These are phyloP conservation scores for Motacilla tschutschensis DNA, from an alignment of 2,113 vertebrate species.

Conservation along the genomic window DNA sequence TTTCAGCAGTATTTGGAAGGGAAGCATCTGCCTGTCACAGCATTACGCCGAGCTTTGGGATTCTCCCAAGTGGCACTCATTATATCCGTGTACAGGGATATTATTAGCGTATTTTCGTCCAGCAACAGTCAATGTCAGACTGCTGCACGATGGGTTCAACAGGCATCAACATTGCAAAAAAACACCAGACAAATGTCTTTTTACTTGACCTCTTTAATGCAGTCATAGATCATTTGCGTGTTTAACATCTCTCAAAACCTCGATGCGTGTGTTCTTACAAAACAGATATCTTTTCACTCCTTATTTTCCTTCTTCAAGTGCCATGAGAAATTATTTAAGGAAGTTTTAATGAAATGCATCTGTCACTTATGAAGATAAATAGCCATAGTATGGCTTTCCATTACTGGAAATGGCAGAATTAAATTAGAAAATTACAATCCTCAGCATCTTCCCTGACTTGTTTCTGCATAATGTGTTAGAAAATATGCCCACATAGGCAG, in stretches of 20 bases:
- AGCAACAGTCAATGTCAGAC: conserved; percentile 41
- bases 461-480: conserved; percentile 80
- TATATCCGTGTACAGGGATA: conserved; percentile 15
- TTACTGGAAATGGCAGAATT: conserved; percentile 84
- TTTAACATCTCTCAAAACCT: conserved; percentile 70
- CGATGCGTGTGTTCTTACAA: conserved; percentile 44
- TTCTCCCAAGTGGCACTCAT: conserved; percentile 35
- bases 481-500: conserved; percentile 77
- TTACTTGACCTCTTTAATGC: conserved; percentile 67
- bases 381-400: conserved; percentile 73
- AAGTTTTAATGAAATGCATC: conserved; percentile 82
- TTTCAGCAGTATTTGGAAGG: conserved; percentile 28
- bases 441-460: conserved; percentile 78
- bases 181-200: conserved; percentile 49
- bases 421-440: conserved; percentile 81
- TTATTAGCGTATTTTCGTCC: conserved; percentile 54
- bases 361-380: conserved; percentile 83
- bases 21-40: conserved; percentile 1
- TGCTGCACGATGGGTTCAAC: conserved; percentile 43
- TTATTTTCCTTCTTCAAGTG: conserved; percentile 62
- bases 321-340: conserved; percentile 77
- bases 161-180: conserved; percentile 50
- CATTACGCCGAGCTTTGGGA: conserved; percentile 20
- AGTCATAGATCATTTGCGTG: conserved; percentile 46
- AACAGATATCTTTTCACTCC: conserved; percentile 61